Conservation (phyloP, 2,113 vertebrate genomes). For the Orthonyx spaldingii region DNA sequence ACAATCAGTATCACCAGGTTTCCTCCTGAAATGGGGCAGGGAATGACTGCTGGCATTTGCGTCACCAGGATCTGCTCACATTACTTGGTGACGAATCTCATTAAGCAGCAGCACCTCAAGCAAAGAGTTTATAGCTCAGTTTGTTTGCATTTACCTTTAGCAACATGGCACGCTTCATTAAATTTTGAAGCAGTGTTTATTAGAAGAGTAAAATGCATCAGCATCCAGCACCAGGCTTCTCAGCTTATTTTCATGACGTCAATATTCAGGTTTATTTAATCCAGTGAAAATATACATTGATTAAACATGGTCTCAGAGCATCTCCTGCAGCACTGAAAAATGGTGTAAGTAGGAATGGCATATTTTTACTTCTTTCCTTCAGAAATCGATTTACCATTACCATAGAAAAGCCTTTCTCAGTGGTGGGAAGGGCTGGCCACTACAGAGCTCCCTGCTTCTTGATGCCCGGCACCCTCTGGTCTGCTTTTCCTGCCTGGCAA, state of each 20-base stretch:
- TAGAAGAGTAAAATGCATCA: neutral
- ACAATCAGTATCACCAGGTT: neutral
- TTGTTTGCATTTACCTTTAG: slow-evolving; percentile 34
- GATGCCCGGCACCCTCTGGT: neutral
- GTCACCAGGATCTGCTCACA: neutral
- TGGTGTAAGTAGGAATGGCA: neutral
- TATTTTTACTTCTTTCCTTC: neutral
- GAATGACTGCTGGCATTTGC: neutral
- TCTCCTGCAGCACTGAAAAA: neutral
- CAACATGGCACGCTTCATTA: neutral
- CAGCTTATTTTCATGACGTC: slow-evolving; percentile 38
- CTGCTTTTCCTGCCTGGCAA: neutral
- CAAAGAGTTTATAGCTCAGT: neutral
- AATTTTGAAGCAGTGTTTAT: slow-evolving; percentile 12
- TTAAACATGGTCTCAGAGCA: neutral
- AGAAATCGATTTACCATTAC: neutral
- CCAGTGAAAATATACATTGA: slow-evolving; percentile 47
- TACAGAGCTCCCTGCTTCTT: neutral
- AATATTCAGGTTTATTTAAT: slow-evolving; percentile 24
- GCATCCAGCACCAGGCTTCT: neutral
- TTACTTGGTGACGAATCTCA: neutral
- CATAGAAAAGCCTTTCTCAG: neutral
- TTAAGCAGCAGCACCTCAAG: slow-evolving; percentile 8
- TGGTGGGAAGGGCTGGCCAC: neutral
- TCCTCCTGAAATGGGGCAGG: neutral